Evolutionary conservation across 2,113 vertebrate species (phyloP).

Genomic region (Andinoacara biseriatus): DNA sequence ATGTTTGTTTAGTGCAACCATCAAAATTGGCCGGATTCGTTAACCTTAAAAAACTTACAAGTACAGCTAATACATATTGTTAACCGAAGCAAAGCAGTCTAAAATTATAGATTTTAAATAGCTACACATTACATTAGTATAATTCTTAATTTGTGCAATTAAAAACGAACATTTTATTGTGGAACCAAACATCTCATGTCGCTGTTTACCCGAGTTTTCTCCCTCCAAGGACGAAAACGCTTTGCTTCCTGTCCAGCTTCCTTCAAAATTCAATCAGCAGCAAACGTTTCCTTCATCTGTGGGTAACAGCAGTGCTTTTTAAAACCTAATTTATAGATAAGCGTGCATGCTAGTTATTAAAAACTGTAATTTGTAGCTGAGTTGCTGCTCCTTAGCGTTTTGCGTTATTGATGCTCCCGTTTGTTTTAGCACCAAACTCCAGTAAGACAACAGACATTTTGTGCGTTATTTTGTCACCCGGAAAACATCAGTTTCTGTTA

Average conservation of each 20-base stretch:
- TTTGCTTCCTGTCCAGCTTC: conserved; percentile 26
- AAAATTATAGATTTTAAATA: background rate
- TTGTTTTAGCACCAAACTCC: background rate
- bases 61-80: background rate
- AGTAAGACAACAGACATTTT: background rate
- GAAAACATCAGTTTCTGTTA: background rate
- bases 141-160: background rate
- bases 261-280: background rate
- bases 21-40: conserved; percentile 34
- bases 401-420: background rate
- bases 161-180: background rate
- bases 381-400: background rate
- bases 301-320: background rate
- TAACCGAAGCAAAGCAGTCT: background rate
- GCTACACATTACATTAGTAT: background rate
- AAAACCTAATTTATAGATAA: fast-evolving
- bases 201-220: conserved; percentile 18
- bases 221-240: background rate
- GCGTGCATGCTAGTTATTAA: background rate
- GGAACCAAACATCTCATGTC: conserved; percentile 13
- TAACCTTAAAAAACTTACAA: background rate
- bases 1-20: conserved; percentile 72
- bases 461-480: background rate
- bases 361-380: too few species aligned
- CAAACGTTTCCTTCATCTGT: background rate